These are phyloP conservation scores for Rhagium mordax DNA, from an alignment of 2,888 invertebrate species.

Conservation along the genomic window DNA sequence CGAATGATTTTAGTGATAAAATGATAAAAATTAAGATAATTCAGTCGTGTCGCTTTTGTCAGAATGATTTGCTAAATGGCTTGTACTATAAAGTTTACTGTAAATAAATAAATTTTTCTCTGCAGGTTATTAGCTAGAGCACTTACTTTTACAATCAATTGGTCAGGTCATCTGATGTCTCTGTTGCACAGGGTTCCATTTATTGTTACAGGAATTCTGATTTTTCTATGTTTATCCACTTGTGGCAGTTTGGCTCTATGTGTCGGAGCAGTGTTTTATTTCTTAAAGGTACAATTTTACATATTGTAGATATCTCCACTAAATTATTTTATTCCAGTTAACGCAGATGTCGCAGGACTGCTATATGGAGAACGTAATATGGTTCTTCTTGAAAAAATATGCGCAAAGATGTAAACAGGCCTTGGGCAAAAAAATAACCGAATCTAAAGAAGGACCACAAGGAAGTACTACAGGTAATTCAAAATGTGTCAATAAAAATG, in stretches of 20 bases:
- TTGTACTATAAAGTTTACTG: no score
- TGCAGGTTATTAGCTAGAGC: constrained; percentile 71
- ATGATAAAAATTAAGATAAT: no score
- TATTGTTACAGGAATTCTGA: constrained; percentile 76
- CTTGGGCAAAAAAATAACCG: constrained; percentile 39
- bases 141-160: constrained; percentile 67
- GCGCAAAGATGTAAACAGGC: constrained; percentile 57
- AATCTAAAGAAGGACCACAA: not conserved
- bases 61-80: no score
- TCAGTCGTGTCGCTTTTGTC: no score
- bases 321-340: constrained; percentile 71
- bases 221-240: constrained; percentile 77
- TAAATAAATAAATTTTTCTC: not conserved
- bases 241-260: constrained; percentile 83
- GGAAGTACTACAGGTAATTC: constrained; percentile 3
- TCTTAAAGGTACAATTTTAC: constrained; percentile 74
- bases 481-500: not conserved
- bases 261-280: constrained; percentile 79
- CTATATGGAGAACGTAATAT: constrained; percentile 75
- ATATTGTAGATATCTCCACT: not conserved
- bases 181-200: constrained; percentile 81
- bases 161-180: constrained; percentile 78
- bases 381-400: constrained; percentile 62
- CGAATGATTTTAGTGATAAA: no score
- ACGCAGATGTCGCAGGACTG: constrained; percentile 84